These are phyloP conservation scores for Centropus bengalensis DNA, from an alignment of 2,113 vertebrate species.

Conservation along the genomic window DNA sequence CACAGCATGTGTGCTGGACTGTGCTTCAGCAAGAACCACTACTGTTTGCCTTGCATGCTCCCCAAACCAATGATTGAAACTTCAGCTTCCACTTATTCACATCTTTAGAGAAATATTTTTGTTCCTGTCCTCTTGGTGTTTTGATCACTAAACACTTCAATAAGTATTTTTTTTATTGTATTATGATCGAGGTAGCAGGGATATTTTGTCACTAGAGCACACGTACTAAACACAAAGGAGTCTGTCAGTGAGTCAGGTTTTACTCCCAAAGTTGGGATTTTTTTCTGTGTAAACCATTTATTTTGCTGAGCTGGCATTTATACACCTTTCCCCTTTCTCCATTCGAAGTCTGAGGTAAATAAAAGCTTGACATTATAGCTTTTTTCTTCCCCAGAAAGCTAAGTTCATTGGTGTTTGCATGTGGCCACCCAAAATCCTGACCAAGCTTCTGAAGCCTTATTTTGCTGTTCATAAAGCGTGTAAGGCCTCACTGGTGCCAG, in stretches of 20 bases:
- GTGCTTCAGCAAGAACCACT: background rate
- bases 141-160: background rate
- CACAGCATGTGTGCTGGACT: background rate
- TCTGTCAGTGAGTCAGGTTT: constrained; percentile 3
- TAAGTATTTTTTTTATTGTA: background rate
- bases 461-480: background rate
- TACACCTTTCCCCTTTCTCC: background rate
- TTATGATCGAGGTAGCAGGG: background rate
- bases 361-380: background rate
- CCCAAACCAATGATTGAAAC: background rate
- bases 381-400: background rate
- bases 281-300: background rate
- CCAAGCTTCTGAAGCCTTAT: background rate
- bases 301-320: constrained; percentile 12
- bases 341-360: constrained; percentile 39
- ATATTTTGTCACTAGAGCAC: background rate
- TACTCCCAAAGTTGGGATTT: background rate
- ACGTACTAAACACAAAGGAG: background rate
- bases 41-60: background rate
- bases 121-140: constrained; percentile 25
- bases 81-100: background rate
- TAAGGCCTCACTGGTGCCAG: background rate
- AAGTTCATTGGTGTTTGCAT: background rate
- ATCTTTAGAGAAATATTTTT: background rate
- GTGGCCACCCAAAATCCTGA: constrained; percentile 30